Evolutionary conservation across 2,888 invertebrate species (phyloP).

Genomic region (Teleiodes luculella): DNA sequence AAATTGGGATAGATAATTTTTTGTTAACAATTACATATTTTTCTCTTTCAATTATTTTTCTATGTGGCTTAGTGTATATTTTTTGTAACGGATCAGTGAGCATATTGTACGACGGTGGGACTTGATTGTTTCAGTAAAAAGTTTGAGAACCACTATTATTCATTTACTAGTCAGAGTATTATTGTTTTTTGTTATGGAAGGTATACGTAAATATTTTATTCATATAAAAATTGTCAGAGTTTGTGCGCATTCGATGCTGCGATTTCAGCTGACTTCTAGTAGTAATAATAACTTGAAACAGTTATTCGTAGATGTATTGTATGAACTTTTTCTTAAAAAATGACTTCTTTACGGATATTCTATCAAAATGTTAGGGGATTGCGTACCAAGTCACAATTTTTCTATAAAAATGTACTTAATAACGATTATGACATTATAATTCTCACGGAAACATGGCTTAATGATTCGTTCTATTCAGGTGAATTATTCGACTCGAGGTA

Average conservation of each 20-base stretch:
- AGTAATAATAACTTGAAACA: no score
- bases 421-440: background rate
- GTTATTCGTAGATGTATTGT: background rate
- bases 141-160: background rate
- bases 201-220: background rate
- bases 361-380: slow-evolving; percentile 19
- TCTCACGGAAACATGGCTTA: background rate
- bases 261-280: background rate
- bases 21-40: no score
- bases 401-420: slow-evolving; percentile 11
- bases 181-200: background rate
- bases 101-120: no score
- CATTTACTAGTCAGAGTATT: background rate
- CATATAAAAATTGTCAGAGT: background rate
- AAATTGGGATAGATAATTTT: no score
- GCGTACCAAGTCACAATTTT: slow-evolving; percentile 15
- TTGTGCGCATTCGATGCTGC: background rate
- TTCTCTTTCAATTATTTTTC: no score
- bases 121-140: background rate
- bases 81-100: background rate
- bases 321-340: background rate
- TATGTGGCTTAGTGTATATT: no score
- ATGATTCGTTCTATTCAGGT: background rate
- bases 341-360: slow-evolving; percentile 5
- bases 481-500: background rate